Evolutionary conservation across 2,113 vertebrate genomes (phyloP), one percentile per base, ranked within the genome.

Genomic region (Hystrix brachyura): DNA sequence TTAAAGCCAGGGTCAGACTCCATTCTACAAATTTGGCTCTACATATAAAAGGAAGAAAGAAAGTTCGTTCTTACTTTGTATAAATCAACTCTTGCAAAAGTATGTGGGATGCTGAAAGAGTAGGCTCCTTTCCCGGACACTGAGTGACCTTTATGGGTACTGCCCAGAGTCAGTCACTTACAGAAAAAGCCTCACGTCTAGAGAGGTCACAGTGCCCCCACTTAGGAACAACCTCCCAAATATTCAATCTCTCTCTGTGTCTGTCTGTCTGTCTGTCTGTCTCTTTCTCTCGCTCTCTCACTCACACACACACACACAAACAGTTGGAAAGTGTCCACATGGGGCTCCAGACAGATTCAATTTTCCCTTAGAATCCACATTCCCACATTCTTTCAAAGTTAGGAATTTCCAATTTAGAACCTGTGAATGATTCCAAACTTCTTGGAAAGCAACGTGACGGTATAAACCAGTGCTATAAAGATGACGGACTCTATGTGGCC

Each of bases 31-130:
- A 18, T 64, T 43, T 95, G 55, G 27, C 55, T 91, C 46, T 55
- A 82, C 29, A 78, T n/a, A 93, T 29, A 89, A 65, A 65, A 87
- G 51, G 32, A 78, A 86, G 17, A 27, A 87, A 57, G 27, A 95
- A 94, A 91, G 7, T 57, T 82, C 48, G 21, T 67, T 87, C 64
- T 94, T 78, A 90, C 14, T 62, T 65, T 87, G 18, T n/a, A 29
- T 64, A 95, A 97, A 80, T 59, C 51, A 80, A 83, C 55, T 86
- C 62, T 90, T 80, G 65, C 59, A 94, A 92, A 94, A 62, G 46
- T 59, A 34, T 48, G 7, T 62, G 29, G 65, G 14, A 25, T 72
- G 10, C 11, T 69, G 5, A 94, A 92, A 98, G 60, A 94, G 43
- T 64, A 93, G 62, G 32, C n/a, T 85, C 46, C 38, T 84, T 80